Conservation (phyloP, 2,888 invertebrate species). For the Pandemis cinnamomeana region DNA sequence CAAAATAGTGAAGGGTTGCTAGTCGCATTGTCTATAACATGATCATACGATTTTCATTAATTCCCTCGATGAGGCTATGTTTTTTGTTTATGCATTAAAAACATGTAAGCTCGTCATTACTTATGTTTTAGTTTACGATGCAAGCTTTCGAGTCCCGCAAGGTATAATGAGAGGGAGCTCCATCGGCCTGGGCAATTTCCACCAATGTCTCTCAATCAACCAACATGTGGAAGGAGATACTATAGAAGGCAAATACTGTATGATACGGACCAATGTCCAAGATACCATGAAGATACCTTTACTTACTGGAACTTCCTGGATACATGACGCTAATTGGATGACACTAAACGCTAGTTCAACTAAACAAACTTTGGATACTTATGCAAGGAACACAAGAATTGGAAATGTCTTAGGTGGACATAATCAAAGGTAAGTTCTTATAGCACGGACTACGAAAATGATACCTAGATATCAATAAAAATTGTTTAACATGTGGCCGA, state of each 20-base stretch:
- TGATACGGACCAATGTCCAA: constrained; percentile 48
- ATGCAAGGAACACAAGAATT: neutral
- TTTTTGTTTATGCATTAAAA: too few species aligned
- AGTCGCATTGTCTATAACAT: too few species aligned
- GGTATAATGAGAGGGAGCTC: neutral
- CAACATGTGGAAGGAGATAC: neutral
- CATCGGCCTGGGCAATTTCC: constrained; percentile 1
- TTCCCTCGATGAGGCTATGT: too few species aligned
- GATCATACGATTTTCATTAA: too few species aligned
- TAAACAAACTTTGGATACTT: neutral
- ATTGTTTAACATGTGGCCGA: too few species aligned
- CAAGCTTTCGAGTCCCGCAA: constrained; percentile 15
- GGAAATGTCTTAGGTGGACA: neutral
- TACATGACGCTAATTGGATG: neutral
- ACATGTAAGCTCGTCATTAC: too few species aligned
- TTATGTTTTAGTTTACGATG: constrained; percentile 11
- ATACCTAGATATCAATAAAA: too few species aligned
- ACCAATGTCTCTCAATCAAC: constrained; percentile 15
- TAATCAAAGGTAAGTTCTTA: neutral
- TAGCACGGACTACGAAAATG: too few species aligned
- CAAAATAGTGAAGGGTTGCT: too few species aligned
- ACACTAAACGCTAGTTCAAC: neutral
- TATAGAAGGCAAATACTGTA: constrained; percentile 57
- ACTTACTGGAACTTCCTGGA: constrained; percentile 40
- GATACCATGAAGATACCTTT: constrained; percentile 49